Conservation (phyloP, 2,113 vertebrate species). For the Peucedramus taeniatus region DNA sequence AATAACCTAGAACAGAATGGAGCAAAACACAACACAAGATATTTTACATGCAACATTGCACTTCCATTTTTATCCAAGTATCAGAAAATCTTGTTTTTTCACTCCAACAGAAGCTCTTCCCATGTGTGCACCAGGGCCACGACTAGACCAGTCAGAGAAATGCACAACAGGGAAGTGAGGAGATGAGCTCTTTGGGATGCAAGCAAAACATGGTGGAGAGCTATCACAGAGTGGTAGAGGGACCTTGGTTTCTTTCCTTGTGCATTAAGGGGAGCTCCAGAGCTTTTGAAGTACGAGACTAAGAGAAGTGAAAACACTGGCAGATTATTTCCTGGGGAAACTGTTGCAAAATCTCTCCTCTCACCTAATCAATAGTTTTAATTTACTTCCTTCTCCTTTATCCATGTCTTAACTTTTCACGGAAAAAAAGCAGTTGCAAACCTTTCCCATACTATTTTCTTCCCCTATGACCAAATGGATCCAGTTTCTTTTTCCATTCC, state of each 20-base stretch:
- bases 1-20: not conserved
- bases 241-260: not conserved
- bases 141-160: not conserved
- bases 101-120: not conserved
- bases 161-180: not conserved
- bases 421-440: not conserved
- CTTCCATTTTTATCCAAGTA: not conserved
- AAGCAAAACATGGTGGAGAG: not conserved
- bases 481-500: not conserved
- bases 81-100: not conserved
- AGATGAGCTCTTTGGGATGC: not conserved
- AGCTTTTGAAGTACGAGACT: accelerated
- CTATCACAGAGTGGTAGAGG: accelerated
- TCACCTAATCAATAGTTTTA: not conserved
- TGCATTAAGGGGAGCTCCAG: not conserved
- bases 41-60: not conserved
- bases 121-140: not conserved
- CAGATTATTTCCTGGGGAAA: not conserved
- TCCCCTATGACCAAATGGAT: not conserved
- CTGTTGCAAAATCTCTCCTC: not conserved
- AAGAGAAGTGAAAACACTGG: not conserved
- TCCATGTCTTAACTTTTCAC: not conserved
- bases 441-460: not conserved
- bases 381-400: not conserved
- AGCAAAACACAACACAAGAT: not conserved